Conservation (phyloP, 1,140 invertebrate genomes). For the Apolygus lucorum region DNA sequence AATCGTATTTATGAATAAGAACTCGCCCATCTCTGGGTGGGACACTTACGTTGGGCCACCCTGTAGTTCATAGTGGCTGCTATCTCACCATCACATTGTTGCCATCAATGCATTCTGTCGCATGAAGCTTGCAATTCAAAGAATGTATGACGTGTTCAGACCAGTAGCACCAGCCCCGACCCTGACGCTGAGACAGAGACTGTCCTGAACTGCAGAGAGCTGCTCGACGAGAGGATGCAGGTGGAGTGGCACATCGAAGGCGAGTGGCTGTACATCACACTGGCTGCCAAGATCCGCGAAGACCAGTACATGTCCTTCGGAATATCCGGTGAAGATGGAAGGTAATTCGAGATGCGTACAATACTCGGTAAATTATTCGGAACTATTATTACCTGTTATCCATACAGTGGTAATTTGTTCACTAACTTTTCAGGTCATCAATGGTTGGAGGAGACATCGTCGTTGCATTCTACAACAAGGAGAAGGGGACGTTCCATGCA, state of each 20-base stretch:
- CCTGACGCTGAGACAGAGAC: constrained; percentile 41
- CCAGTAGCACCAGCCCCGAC: constrained; percentile 57
- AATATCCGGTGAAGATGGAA: constrained; percentile 62
- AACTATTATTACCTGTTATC: no score
- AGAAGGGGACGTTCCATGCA: constrained; percentile 57
- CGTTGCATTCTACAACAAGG: constrained; percentile 68
- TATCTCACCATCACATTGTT: no score
- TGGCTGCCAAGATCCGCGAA: constrained; percentile 64
- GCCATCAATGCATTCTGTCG: no score
- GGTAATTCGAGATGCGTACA: no score
- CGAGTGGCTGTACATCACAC: constrained; percentile 62
- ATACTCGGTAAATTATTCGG: not conserved
- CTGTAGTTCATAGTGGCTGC: no score
- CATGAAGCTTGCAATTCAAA: no score
- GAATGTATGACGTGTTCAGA: no score
- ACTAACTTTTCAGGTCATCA: constrained; percentile 39
- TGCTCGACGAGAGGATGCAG: constrained; percentile 66
- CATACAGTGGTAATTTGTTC: no score
- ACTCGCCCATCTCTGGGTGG: no score
- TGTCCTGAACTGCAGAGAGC: constrained; percentile 61
- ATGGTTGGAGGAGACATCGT: constrained; percentile 73
- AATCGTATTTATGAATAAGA: no score
- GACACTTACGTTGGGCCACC: no score
- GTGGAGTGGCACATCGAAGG: constrained; percentile 69
- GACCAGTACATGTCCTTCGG: constrained; percentile 86